Conservation (phyloP, 2,888 invertebrate species). For the Perithous albicinctus region DNA sequence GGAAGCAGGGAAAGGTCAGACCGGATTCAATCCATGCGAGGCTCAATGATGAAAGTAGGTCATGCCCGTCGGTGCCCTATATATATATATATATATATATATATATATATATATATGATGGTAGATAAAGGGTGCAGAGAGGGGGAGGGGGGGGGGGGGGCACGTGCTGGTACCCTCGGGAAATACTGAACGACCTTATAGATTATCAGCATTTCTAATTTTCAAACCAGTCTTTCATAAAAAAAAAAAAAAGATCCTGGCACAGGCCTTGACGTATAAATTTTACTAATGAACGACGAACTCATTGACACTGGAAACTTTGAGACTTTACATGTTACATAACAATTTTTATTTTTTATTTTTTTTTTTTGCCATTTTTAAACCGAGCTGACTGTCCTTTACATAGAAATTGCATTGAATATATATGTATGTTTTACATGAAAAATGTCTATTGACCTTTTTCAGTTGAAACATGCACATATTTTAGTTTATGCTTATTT, state of each 20-base stretch:
- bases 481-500: not conserved
- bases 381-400: not conserved
- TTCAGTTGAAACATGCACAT: not conserved
- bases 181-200: not conserved
- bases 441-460: not conserved
- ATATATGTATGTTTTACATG: not conserved
- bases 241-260: no score
- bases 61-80: constrained; percentile 55
- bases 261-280: not conserved
- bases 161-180: constrained; percentile 2
- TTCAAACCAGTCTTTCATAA: not conserved
- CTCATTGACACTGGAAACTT: not conserved
- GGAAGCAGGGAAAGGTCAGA: constrained; percentile 68
- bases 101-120: constrained; percentile 19
- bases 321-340: not conserved
- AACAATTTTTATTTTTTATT: not conserved
- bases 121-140: not conserved
- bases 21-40: constrained; percentile 59
- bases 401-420: not conserved
- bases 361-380: no score
- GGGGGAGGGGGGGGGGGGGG: no score
- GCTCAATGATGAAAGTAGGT: constrained; percentile 66
- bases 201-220: not conserved
- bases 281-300: not conserved
- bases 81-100: constrained; percentile 26